A percentile compares a stretch with the other conserved stretches of the same genome.
Conservation (phyloP, 92 coral and sea anemone genomes). For the Plumapathes pennacea region DNA sequence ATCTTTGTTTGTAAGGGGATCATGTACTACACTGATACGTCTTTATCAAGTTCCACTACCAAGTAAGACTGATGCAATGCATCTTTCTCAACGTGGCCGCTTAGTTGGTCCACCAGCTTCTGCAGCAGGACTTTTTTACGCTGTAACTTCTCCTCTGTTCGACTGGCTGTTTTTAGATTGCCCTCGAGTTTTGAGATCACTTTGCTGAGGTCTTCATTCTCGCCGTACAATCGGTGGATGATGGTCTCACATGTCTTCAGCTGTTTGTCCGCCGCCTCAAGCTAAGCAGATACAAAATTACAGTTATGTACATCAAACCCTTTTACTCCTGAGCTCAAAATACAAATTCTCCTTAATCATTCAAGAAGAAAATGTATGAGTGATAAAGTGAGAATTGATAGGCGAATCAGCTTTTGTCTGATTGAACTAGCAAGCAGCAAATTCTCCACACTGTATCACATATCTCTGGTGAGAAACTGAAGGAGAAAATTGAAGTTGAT, state of each 20-base stretch:
- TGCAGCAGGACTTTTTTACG: slow-evolving; percentile 80
- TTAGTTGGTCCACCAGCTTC: slow-evolving; percentile 82
- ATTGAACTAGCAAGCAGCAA: too few species aligned
- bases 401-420: too few species aligned
- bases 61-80: slow-evolving; percentile 72
- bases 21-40: too few species aligned
- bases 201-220: slow-evolving; percentile 76
- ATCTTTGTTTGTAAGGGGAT: too few species aligned
- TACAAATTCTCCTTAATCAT: too few species aligned
- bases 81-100: slow-evolving; percentile 80
- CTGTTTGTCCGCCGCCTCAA: slow-evolving; percentile 92
- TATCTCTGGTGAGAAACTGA: too few species aligned
- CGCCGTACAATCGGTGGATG: slow-evolving; percentile 84
- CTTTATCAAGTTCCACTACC: slow-evolving; percentile 93
- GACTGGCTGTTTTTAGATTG: slow-evolving; percentile 72
- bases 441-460: too few species aligned
- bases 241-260: slow-evolving; percentile 86
- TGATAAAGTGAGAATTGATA: too few species aligned
- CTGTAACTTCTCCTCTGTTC: slow-evolving; percentile 80
- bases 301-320: neutral
- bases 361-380: too few species aligned
- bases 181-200: slow-evolving; percentile 69
- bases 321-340: too few species aligned
- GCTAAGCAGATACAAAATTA: slow-evolving; percentile 37
- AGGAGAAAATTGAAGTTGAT: too few species aligned